Conservation (phyloP, 1,140 invertebrate species). For the Aphis craccivora region DNA sequence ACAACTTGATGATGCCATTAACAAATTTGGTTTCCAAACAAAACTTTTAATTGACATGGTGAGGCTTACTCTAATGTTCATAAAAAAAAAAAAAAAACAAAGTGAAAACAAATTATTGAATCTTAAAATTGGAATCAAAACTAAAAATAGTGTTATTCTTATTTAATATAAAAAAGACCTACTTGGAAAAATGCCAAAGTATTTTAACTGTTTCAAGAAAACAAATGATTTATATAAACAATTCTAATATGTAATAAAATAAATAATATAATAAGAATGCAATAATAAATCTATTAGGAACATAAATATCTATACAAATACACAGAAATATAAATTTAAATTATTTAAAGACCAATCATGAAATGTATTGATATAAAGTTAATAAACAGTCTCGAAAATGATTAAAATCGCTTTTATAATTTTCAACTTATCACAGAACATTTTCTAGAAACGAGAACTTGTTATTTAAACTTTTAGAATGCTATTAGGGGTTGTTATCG, state of each 20-base stretch:
- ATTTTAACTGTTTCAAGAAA: not conserved
- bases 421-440: not conserved
- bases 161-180: not conserved
- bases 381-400: not conserved
- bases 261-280: not conserved
- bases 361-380: not conserved
- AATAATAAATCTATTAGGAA: not conserved
- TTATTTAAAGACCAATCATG: not conserved
- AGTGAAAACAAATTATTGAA: not conserved
- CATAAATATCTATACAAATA: not conserved
- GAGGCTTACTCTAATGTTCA: not conserved
- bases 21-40: slow-evolving; percentile 33
- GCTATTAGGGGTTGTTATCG: too few relatives aligned
- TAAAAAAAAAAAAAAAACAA: not conserved
- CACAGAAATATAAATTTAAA: not conserved
- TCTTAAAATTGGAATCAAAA: not conserved
- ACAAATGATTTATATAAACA: not conserved
- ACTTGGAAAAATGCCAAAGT: slow-evolving; percentile 15
- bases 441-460: not conserved
- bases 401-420: not conserved
- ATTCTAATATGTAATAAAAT: not conserved
- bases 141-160: not conserved
- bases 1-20: slow-evolving; percentile 10
- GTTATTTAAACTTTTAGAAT: too few relatives aligned
- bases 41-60: not conserved